These are phyloP conservation scores for Rhagoletis pomonella DNA, from an alignment of 1,140 invertebrate genomes.

Conservation along the genomic window DNA sequence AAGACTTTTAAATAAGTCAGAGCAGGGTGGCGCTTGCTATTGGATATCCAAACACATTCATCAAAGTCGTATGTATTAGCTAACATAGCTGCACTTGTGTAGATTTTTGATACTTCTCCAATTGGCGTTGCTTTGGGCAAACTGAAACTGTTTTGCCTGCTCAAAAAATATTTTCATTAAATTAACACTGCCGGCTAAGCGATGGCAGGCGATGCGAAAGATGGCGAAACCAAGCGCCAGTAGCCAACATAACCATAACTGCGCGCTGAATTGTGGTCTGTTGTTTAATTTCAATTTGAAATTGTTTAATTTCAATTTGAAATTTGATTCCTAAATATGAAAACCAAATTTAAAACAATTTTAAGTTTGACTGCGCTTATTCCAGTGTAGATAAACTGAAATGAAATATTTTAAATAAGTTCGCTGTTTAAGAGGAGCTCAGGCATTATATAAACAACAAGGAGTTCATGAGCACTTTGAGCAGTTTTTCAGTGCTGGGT, in stretches of 20 bases:
- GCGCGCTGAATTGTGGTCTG: neutral
- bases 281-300: constrained; percentile 20
- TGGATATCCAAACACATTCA: too few species aligned
- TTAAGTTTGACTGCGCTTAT: neutral
- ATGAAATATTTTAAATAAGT: neutral
- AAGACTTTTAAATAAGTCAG: too few species aligned
- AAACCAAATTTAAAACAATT: neutral
- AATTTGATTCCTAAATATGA: neutral
- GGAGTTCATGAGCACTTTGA: too few species aligned
- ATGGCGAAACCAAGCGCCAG: neutral
- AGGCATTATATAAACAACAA: too few species aligned
- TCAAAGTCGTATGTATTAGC: neutral
- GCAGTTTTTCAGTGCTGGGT: too few species aligned
- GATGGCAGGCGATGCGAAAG: neutral
- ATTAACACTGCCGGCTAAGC: neutral
- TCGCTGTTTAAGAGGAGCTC: too few species aligned
- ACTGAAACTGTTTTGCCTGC: neutral
- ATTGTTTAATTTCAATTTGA: neutral
- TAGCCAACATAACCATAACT: neutral
- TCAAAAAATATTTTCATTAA: neutral
- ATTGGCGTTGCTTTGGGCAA: neutral
- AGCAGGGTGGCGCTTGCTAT: too few species aligned
- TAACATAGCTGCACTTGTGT: neutral
- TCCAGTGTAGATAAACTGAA: neutral
- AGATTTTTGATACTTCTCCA: neutral